Evolutionary conservation across 1,140 invertebrate genomes (phyloP), one percentile per base, ranked within the genome.

Genomic region (Ruditapes philippinarum): DNA sequence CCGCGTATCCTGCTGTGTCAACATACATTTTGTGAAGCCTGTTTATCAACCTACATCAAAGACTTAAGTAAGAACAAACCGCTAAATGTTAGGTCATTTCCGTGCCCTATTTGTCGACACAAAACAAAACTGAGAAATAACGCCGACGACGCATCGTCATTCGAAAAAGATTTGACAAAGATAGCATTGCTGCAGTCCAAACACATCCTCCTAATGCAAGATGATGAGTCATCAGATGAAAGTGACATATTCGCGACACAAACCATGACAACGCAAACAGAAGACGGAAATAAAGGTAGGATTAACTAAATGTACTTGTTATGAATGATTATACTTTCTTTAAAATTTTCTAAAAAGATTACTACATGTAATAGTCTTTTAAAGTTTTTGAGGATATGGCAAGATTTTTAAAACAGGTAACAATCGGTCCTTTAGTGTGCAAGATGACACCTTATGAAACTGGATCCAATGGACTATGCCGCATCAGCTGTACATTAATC

Each of bases 121-220:
- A 76, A 76, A 51, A 76, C 73, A 19, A 76, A 76, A 76, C 40
- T 49, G 22, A 45, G 42, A 17, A 45, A 76, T 76, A 49, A 76
- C 17, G 0, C 1, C 17, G 25, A 76, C 49, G 40, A 49, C 7
- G 73, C 40, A 31, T 76, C 73, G 19, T 17, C 40, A 25, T 76
- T 76, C n/a, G 40, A 45, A 1, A 76, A 14, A 36, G 33, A 76
- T 51, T 33, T 49, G 42, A 76, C 73, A 49, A 51, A 33, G 9
- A 17, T 28, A 17, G 73, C 2, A 2, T 36, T 76, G 3, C 45
- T 76, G 9, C 40, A 76, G 1, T 76, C 73, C 2, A 76, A 76
- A 28, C 22, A 76, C 14, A 76, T 49, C 25, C 19, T 76, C 7
- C 22, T 76, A 17, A 33, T 40, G 28, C 25, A 49, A 36, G 25